Base-by-base conservation (phyloP, 1,140 invertebrate genomes). In the Idris sp. region DNA sequence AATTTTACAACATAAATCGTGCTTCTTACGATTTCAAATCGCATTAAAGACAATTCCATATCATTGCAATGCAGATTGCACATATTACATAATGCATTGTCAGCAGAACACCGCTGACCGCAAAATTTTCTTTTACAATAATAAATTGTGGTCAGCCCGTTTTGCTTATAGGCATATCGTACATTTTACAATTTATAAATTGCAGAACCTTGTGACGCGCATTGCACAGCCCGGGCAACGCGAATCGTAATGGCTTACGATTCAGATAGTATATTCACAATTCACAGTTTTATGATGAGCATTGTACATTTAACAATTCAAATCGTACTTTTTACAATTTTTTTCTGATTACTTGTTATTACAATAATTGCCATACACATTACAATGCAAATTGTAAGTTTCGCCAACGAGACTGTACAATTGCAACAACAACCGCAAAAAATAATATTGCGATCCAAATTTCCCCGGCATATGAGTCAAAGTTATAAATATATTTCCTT, bases 221-320 rank as follows among this genome's bases (percentile, higher is more conserved):
- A 22, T 31, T 11, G 33, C 4, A 40, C 13, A n/a, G n/a, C 13
- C 1, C 6, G 28, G 31, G 11, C 41, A 40, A 46, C 13, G 41
- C 31, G 18, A 65, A 40, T 28, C 49, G 61, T 31, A 36, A 54
- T 6, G n/a, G 4, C 19, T 33, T 22, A 49, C 51, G 46, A 62
- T 56, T 71, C 33, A 38, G 67, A 71, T 64, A 56, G 68, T 72
- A 69, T 69, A 69, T 69, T 69, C 54, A 69, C 48, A 69, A 69
- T 69, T 69, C 65, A 69, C 65, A 69, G 65, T 61, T 69, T 69
- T 59, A 69, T 69, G 65, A 69, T 69, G 65, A 69, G 65, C 67
- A 71, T 71, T 71, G 67, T 71, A 71, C 58, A 62, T 62, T 56
- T 36, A 62, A 62, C 49, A 48, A 62, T 35, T 56, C 58, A 56